Evolutionary conservation across 2,888 invertebrate genomes (phyloP), one percentile per base, ranked within the genome.

Genomic region (Rhagophthalmus giganteus): DNA sequence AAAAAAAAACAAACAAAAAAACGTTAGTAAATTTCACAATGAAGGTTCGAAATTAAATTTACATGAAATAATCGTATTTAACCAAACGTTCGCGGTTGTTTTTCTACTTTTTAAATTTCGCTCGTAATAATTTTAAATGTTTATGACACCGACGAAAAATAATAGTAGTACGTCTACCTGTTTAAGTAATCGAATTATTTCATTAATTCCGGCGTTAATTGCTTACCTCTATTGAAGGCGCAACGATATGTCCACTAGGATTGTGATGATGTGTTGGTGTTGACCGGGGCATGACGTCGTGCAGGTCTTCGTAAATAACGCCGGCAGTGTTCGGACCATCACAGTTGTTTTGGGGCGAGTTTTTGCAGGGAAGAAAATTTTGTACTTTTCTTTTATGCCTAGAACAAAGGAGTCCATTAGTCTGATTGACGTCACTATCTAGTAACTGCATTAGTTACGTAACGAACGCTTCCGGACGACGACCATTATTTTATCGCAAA

Each of bases 351-450:
- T 77, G 77, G 53, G 78, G 86, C 55, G 86, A 84, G 34, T 87
- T 87, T 75, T 90, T 90, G 72, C 90, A 90, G 33, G 90, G 90
- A 67, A 90, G 79, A 55, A 90, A 82, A 69, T 89, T 90, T 72
- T 89, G 89, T 70, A 90, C 88, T 86, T 88, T 89, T 74, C 89
- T 82, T 75, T 90, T 90, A 74, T 90, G 89, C 75, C 90, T 90
- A 83, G 45, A 83, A 81, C 72, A 70, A 45, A 45, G 25, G 15
- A 27, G 5, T 14, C 10, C 49, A 38, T 58, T 55, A 57, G 46
- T 48, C 39, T 56, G 55, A 61, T 56, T 58, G 59, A 58, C 57
- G 27, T 13, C n/a, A n/a, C n/a, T 34, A 45, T 45, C 45, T 27
- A 14, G 5, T 20, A 50, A 32, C 37, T 32, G 26, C 37, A 49